Evolutionary conservation across 2,797 vertebrate species (phyloP), one percentile per base, ranked within the genome.

Genomic region (Danionella dracula): DNA sequence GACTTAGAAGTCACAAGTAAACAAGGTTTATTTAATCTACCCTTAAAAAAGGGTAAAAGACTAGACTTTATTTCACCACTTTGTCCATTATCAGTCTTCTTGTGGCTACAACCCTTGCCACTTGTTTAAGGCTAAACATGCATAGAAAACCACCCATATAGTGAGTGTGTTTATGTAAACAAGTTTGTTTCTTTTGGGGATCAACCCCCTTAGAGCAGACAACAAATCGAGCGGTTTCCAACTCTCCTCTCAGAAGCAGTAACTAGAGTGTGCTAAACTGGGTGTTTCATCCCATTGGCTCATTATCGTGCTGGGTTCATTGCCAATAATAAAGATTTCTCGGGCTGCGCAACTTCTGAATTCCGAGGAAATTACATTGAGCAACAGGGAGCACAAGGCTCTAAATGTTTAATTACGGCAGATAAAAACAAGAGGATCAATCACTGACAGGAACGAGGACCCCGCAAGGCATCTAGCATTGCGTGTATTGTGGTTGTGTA

Each of bases 251-350:
- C 60, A 71, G 56, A 67, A 74, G 67, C 59, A 38, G 60, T 64
- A 63, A 61, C 74, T 57, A 59, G 71, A 71, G 72, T 70, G 68
- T 71, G 72, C 66, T 78, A 78, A 80, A 78, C 74, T 62, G 71
- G 75, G 66, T 72, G 66, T 77, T 81, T 81, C 67, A 75, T 77
- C 78, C 76, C 74, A 73, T 80, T 75, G 75, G 67, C 75, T 76
- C 76, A 77, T 82, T 82, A 80, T 78, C 64, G 31, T 70, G 29
- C 70, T 64, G 70, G 72, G 66, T 81, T 76, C 75, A 77, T 75
- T 77, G 75, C 68, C 79, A 80, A 82, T 82, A 81, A 80, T 83
- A 83, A 83, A 79, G 78, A 84, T 82, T 81, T 81, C 71, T 79
- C 54, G 40, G 67, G 60, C 74, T 53, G 56, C 65, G 55, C 72